Conservation (phyloP, 2,888 invertebrate genomes). For the Chymomyza amoena region DNA sequence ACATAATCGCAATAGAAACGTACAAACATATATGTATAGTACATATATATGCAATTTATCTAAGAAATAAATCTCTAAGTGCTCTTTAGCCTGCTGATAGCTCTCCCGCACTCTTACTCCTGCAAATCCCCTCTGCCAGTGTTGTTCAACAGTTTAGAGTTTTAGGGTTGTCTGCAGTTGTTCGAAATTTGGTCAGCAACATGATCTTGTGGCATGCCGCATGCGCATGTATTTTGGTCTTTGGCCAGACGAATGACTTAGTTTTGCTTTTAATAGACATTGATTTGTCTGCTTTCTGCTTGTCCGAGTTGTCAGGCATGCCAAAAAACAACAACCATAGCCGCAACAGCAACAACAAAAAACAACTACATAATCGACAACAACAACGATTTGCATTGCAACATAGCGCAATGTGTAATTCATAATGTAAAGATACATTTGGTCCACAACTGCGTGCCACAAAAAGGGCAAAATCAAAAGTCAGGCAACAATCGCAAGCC, state of each 20-base stretch:
- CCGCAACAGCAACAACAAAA: slow-evolving; percentile 19
- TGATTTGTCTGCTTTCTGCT: slow-evolving; percentile 52
- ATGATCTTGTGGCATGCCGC: slow-evolving; percentile 63
- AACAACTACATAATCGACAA: slow-evolving; percentile 1
- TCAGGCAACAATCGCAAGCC: slow-evolving; percentile 56
- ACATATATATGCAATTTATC: slow-evolving; percentile 53
- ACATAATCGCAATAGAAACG: slow-evolving; percentile 56
- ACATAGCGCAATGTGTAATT: slow-evolving; percentile 41
- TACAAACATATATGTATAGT: background rate
- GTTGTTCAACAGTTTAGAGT: background rate
- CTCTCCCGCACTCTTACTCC: background rate
- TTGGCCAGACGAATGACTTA: slow-evolving; percentile 45
- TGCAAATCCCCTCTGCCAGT: slow-evolving; percentile 10
- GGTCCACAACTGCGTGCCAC: slow-evolving; percentile 44
- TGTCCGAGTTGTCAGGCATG: slow-evolving; percentile 23
- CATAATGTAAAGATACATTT: slow-evolving; percentile 68
- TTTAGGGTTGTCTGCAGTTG: slow-evolving; percentile 22
- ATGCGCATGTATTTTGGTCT: slow-evolving; percentile 27
- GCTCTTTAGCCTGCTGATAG: slow-evolving; percentile 1
- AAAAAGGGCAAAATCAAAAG: slow-evolving; percentile 54
- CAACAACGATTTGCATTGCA: slow-evolving; percentile 66
- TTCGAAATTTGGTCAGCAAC: slow-evolving; percentile 49
- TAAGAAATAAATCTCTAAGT: slow-evolving; percentile 54
- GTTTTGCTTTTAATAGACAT: slow-evolving; percentile 69
- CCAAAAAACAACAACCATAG: slow-evolving; percentile 3